Base-by-base conservation (phyloP, 37 sponge, comb jelly and placozoan genomes). In the Theonella swinhoei region DNA sequence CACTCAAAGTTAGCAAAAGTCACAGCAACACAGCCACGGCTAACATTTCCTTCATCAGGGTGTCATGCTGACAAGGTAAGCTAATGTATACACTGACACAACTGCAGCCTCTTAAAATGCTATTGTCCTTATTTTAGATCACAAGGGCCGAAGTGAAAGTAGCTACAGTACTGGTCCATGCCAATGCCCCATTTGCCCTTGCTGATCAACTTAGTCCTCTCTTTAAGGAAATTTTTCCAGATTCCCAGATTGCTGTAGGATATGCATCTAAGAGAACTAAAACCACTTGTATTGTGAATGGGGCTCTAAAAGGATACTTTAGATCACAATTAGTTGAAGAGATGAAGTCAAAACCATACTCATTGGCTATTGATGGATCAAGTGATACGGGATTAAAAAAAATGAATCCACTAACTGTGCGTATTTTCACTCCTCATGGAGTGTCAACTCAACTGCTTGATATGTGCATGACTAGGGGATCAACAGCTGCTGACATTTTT, bases 71-170 rank as follows among this genome's bases (percentile, higher is more conserved):
- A n/a, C n/a, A n/a, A n/a, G n/a, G n/a, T n/a, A n/a, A n/a, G n/a
- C n/a, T n/a, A n/a, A n/a, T n/a, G n/a, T n/a, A n/a, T n/a, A n/a
- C n/a, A n/a, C n/a, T n/a, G n/a, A n/a, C n/a, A n/a, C n/a, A n/a
- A n/a, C n/a, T n/a, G n/a, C n/a, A n/a, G n/a, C n/a, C n/a, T n/a
- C n/a, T n/a, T n/a, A n/a, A n/a, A n/a, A n/a, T n/a, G n/a, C n/a
- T n/a, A n/a, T n/a, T n/a, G n/a, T n/a, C n/a, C n/a, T n/a, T n/a
- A n/a, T n/a, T n/a, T 24, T 58, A 78, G 79, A 85, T 78, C 8
- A 85, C 65, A 24, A 65, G 87, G 69, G 87, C 87, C 28, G 87
- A 85, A 37, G 73, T 85, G 14, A 85, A 85, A 67, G 80, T 85
- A 28, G 58, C 87, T 24, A 74, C 36, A 41, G 33, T 77, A 23